Evolutionary conservation across 2,888 invertebrate species (phyloP).

Genomic region (Cheilosia pagana): DNA sequence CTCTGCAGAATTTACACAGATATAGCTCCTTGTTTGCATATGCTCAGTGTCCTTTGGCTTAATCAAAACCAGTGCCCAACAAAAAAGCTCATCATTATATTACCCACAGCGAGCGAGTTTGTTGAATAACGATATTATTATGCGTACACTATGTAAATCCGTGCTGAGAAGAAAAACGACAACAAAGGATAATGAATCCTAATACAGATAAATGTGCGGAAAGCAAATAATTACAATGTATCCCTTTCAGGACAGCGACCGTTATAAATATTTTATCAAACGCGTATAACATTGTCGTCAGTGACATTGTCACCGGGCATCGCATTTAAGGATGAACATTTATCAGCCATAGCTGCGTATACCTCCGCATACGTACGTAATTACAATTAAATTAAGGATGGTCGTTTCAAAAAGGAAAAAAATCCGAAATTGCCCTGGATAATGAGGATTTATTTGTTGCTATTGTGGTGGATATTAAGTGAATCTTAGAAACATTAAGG

Average conservation of each 20-base stretch:
- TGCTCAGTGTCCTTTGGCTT: slow-evolving; percentile 1
- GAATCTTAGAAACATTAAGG: slow-evolving; percentile 36
- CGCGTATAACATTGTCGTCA: slow-evolving; percentile 25
- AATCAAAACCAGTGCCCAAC: slow-evolving; percentile 1
- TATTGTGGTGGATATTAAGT: slow-evolving; percentile 53
- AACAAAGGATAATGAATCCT: slow-evolving; percentile 47
- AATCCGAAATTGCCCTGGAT: slow-evolving; percentile 42
- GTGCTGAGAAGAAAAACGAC: background rate
- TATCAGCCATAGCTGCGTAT: slow-evolving; percentile 7
- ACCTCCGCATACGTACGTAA: background rate
- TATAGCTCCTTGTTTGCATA: slow-evolving; percentile 44
- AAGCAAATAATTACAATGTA: slow-evolving; percentile 19
- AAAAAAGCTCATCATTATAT: slow-evolving; percentile 37
- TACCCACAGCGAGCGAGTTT: background rate
- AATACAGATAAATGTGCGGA: slow-evolving; percentile 56
- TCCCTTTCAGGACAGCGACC: slow-evolving; percentile 8
- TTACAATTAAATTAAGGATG: slow-evolving; percentile 56
- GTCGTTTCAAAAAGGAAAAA: slow-evolving; percentile 7
- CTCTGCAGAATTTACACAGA: slow-evolving; percentile 44
- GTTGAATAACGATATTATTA: slow-evolving; percentile 35
- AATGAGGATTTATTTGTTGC: slow-evolving; percentile 67
- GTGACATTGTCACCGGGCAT: slow-evolving; percentile 16
- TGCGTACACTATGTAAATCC: slow-evolving; percentile 11
- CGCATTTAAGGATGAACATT: slow-evolving; percentile 43
- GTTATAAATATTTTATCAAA: slow-evolving; percentile 52